These are phyloP conservation scores for Semaprochilodus insignis DNA, from an alignment of 2,797 vertebrate species.

Conservation along the genomic window DNA sequence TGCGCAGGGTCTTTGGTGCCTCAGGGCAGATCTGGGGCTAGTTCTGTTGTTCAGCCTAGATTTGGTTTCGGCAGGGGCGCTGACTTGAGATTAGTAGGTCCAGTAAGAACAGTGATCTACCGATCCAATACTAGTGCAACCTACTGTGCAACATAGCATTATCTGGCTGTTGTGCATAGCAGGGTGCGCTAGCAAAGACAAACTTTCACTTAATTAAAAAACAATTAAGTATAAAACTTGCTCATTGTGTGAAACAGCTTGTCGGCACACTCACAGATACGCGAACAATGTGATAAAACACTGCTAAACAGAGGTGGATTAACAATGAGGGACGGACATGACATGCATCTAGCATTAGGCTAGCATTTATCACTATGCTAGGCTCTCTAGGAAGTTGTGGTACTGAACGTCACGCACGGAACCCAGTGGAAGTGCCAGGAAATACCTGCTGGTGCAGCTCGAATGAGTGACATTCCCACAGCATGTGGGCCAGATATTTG, in stretches of 20 bases:
- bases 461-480: conserved; percentile 23
- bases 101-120: neutral
- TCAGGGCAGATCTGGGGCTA: neutral
- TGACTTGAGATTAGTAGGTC: conserved; percentile 20
- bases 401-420: conserved; percentile 58
- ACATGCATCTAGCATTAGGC: conserved; percentile 13
- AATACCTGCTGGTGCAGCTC: conserved; percentile 13
- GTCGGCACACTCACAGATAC: neutral
- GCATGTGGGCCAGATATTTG: conserved; percentile 10
- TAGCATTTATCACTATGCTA: conserved; percentile 68
- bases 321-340: neutral
- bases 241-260: neutral
- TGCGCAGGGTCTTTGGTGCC: neutral
- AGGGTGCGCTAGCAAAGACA: neutral
- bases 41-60: neutral
- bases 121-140: conserved; percentile 16
- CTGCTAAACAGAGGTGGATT: neutral
- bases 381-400: conserved; percentile 61
- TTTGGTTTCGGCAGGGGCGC: neutral
- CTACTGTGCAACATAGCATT: conserved; percentile 13
- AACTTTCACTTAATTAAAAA: neutral
- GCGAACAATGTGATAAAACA: neutral
- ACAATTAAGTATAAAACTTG: neutral
- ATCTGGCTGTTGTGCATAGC: neutral
- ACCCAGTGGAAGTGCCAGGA: conserved; percentile 12